A percentile compares a stretch with the other conserved stretches of the same genome.
Conservation (phyloP, 2,888 invertebrate species). For the Melipona beecheii region DNA sequence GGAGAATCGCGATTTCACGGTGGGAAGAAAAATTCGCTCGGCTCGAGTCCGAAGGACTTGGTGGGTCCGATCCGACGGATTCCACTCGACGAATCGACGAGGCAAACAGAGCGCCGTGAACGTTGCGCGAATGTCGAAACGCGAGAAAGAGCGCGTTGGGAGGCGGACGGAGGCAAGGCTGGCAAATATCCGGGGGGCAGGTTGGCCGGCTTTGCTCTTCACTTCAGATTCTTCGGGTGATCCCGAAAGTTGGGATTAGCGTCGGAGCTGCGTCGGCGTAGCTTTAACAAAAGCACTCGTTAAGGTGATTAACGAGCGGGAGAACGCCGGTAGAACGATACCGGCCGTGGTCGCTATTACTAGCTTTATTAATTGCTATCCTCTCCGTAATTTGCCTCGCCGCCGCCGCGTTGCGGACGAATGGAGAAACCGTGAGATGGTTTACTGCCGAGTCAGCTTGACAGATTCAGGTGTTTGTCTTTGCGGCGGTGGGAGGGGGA, state of each 20-base stretch:
- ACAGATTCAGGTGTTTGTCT: slow-evolving; percentile 52
- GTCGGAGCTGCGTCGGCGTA: slow-evolving; percentile 2
- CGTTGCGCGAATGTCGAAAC: background rate
- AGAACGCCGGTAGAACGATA: slow-evolving; percentile 70
- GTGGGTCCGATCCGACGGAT: background rate
- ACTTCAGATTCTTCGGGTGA: slow-evolving; percentile 3
- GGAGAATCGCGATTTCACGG: background rate
- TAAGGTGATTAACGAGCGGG: slow-evolving; percentile 81
- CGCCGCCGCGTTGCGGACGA: slow-evolving; percentile 45
- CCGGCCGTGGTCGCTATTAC: slow-evolving; percentile 77
- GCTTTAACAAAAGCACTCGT: slow-evolving; percentile 82
- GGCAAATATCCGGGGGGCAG: background rate
- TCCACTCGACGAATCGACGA: background rate
- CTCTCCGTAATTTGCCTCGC: slow-evolving; percentile 80
- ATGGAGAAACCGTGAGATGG: slow-evolving; percentile 42
- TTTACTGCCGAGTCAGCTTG: slow-evolving; percentile 54
- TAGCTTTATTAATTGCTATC: slow-evolving; percentile 83
- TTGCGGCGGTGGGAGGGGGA: slow-evolving; percentile 13
- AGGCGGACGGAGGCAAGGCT: background rate
- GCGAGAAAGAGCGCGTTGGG: background rate
- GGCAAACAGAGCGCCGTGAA: background rate
- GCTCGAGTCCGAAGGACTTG: background rate
- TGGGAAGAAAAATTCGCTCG: background rate
- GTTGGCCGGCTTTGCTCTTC: slow-evolving; percentile 5
- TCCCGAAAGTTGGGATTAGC: background rate